A percentile compares a stretch with the other conserved stretches of the same genome.
Evolutionary conservation across 2,797 vertebrate genomes (phyloP).

Genomic region (Emys orbicularis): DNA sequence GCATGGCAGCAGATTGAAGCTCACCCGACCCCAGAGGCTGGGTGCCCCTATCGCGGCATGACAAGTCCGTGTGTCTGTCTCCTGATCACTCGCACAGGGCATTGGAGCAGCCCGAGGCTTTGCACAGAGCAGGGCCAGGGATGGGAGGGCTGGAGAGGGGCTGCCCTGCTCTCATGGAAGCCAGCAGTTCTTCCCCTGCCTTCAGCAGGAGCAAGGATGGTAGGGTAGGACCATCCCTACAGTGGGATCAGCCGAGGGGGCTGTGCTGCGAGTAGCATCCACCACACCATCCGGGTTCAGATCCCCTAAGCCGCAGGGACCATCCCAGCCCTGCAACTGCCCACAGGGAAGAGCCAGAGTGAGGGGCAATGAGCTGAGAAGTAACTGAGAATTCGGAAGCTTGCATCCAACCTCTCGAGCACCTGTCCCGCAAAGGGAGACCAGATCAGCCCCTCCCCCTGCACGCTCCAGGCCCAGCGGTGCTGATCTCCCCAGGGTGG

Average conservation of each 20-base stretch:
- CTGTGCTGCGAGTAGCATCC: not conserved
- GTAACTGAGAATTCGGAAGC: not conserved
- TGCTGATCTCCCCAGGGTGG: not conserved
- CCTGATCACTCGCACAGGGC: too few species aligned
- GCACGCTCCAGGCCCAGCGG: not conserved
- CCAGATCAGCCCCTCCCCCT: not conserved
- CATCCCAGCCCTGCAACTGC: not conserved
- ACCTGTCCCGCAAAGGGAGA: not conserved
- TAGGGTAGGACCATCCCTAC: not conserved
- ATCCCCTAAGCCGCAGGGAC: not conserved
- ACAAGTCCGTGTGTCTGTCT: not conserved
- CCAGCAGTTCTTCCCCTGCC: not conserved
- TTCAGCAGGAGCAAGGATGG: not conserved
- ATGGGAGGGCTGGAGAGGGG: not conserved
- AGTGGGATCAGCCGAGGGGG: too few species aligned
- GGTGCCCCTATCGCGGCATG: not conserved
- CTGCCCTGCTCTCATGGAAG: not conserved
- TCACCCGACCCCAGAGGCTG: too few species aligned
- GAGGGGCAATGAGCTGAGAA: too few species aligned
- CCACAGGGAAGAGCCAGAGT: not conserved
- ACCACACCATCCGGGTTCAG: not conserved
- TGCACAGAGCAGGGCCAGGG: not conserved
- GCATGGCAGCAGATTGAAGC: too few species aligned
- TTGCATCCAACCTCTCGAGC: not conserved
- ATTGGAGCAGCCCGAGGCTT: too few species aligned